These are phyloP conservation scores for Corythornis cristatus DNA, from an alignment of 2,113 vertebrate species.

Conservation along the genomic window DNA sequence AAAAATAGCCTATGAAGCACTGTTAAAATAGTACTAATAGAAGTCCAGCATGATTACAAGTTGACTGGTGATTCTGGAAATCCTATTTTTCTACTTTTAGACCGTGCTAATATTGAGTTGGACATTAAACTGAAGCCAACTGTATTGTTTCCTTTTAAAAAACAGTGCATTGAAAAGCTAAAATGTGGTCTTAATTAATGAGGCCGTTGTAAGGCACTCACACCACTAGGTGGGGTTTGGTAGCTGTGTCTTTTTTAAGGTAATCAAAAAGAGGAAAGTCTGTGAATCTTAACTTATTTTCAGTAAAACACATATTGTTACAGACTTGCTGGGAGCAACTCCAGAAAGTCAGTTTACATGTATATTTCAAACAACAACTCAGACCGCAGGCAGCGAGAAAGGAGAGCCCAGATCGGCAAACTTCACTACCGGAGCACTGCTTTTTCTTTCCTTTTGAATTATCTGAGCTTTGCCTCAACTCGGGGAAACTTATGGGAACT, in stretches of 20 bases:
- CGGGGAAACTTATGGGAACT: no score
- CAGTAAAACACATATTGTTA: background rate
- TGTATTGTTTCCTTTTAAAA: background rate
- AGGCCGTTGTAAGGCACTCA: background rate
- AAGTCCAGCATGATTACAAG: background rate
- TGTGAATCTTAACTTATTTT: background rate
- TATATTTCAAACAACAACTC: background rate
- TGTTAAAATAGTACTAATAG: background rate
- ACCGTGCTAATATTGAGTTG: background rate
- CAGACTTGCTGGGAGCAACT: background rate
- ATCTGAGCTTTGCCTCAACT: no score
- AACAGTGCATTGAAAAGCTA: background rate
- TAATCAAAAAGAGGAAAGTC: background rate
- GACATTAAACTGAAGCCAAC: background rate
- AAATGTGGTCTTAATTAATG: background rate
- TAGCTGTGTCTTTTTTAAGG: background rate
- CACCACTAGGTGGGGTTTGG: conserved; percentile 51
- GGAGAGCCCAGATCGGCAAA: no score
- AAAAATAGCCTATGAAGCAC: background rate
- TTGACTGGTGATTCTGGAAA: background rate
- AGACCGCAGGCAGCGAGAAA: no score
- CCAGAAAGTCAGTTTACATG: background rate
- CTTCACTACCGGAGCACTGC: no score
- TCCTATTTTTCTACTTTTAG: background rate
- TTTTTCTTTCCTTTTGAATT: no score